phyloP scores from a whole-genome alignment of 2,113 vertebrate genomes.

The Origma solitaria region DNA sequence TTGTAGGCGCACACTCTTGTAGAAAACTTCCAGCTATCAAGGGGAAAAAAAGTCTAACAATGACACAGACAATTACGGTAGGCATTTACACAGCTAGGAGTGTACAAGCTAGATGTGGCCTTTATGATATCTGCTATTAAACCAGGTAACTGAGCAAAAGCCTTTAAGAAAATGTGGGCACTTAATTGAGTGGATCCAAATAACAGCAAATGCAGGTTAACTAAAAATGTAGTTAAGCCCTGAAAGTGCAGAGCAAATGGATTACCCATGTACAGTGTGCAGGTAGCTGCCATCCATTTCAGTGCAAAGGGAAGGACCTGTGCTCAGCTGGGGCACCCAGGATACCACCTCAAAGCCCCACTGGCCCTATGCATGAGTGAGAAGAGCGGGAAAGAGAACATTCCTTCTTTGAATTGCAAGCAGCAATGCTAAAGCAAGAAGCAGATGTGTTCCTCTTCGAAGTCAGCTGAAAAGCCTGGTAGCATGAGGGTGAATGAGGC shows the following conservation, averaged over 20 bases:
- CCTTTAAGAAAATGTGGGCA: neutral
- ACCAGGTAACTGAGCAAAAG: neutral
- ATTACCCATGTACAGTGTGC: rapidly evolving
- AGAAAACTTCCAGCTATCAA: neutral
- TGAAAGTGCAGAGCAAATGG: neutral
- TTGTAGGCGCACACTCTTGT: neutral
- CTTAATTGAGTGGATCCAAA: neutral
- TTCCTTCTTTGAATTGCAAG: neutral
- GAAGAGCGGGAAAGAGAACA: neutral
- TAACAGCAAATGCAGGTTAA: neutral
- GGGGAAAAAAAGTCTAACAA: neutral
- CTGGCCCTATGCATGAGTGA: neutral
- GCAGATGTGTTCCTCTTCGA: neutral
- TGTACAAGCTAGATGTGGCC: neutral
- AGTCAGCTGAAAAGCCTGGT: neutral
- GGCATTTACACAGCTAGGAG: neutral
- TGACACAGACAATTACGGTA: neutral
- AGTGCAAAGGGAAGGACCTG: neutral
- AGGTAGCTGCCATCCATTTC: neutral
- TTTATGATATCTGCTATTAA: neutral
- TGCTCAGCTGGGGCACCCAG: neutral
- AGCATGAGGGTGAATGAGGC: neutral
- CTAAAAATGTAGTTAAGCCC: neutral
- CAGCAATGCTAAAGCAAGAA: neutral
- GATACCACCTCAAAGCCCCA: rapidly evolving